Evolutionary conservation across 2,797 vertebrate species (phyloP).

Genomic region (Hypotaenidia philippensis): DNA sequence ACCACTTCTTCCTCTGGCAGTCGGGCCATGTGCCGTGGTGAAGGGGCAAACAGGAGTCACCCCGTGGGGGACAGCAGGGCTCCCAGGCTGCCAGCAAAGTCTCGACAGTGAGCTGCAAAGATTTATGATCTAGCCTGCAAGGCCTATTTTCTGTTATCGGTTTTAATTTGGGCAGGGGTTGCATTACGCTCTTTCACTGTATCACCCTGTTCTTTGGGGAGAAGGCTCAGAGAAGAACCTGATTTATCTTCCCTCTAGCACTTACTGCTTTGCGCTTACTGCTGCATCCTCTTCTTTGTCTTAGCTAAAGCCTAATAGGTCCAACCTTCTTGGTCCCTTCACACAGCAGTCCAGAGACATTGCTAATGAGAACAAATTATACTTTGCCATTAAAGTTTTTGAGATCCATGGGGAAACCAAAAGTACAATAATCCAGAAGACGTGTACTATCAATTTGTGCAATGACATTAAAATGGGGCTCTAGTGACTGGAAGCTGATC

Average conservation of each 20-base stretch:
- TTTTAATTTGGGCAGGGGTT: constrained; percentile 5
- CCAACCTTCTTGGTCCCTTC: background rate
- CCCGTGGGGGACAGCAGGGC: background rate
- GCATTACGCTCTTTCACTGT: background rate
- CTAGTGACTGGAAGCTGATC: background rate
- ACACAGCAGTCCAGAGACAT: background rate
- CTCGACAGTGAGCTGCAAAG: background rate
- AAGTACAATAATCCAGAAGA: background rate
- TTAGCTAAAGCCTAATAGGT: constrained; percentile 1
- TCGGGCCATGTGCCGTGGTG: fast-evolving
- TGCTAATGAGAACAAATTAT: constrained; percentile 18
- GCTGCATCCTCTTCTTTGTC: background rate
- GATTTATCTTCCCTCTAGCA: constrained; percentile 8
- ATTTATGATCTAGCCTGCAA: background rate
- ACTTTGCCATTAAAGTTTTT: background rate
- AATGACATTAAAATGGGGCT: constrained; percentile 22
- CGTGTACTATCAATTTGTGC: background rate
- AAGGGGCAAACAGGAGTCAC: background rate
- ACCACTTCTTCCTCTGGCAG: background rate
- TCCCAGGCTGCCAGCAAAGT: background rate
- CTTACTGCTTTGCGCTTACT: background rate
- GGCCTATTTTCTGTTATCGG: background rate
- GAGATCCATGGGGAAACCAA: background rate
- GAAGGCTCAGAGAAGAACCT: background rate
- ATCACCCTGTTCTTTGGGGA: background rate